Percentiles rank a stretch among this genome's conserved stretches.
These are phyloP conservation scores for Schrankia costaestrigalis DNA, from an alignment of 2,888 invertebrate genomes.

Conservation along the genomic window DNA sequence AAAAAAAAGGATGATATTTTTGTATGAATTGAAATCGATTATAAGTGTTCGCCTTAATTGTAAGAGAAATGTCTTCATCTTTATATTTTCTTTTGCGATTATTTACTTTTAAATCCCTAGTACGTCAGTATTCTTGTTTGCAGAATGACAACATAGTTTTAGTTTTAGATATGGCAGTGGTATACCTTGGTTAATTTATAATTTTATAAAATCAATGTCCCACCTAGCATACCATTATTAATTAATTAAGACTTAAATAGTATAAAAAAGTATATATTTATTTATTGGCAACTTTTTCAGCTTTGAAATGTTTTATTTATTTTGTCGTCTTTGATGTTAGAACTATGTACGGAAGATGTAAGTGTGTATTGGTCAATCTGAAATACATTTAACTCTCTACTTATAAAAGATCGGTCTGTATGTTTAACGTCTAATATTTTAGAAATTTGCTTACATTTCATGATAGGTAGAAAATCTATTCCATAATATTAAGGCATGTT, in stretches of 20 bases:
- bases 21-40: constrained; percentile 69
- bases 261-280: constrained; percentile 28
- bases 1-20: constrained; percentile 76
- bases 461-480: constrained; percentile 50
- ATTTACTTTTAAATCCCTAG: neutral
- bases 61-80: constrained; percentile 40
- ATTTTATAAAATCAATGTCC: constrained; percentile 44
- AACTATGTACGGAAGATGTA: constrained; percentile 26
- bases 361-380: constrained; percentile 2
- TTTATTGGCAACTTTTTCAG: constrained; percentile 27
- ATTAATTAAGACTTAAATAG: constrained; percentile 55
- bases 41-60: constrained; percentile 62
- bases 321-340: constrained; percentile 43
- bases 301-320: constrained; percentile 29
- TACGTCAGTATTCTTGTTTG: constrained; percentile 17
- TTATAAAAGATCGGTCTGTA: constrained; percentile 36
- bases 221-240: constrained; percentile 73
- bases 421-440: constrained; percentile 45
- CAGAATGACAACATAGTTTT: constrained; percentile 13
- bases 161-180: constrained; percentile 22
- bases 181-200: constrained; percentile 43
- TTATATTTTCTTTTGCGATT: constrained; percentile 13
- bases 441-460: constrained; percentile 48
- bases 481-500: constrained; percentile 48
- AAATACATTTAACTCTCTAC: neutral